A percentile compares a stretch with the other conserved stretches of the same genome.
phyloP scores from a whole-genome alignment of 1,140 invertebrate genomes.

The Chrysoperla carnea region DNA sequence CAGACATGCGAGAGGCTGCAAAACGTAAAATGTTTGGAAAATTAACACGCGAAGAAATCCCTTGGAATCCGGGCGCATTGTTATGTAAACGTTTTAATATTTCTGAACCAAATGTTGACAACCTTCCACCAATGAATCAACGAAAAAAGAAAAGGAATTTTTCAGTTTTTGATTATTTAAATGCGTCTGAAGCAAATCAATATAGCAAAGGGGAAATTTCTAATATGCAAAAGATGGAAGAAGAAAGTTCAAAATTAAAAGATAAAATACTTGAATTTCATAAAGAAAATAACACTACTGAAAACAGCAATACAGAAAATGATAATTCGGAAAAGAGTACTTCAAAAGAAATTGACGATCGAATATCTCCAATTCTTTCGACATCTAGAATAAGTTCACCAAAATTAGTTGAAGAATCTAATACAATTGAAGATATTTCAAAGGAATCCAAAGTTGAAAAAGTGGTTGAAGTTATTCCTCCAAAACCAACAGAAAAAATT shows the following conservation, averaged over 20 bases:
- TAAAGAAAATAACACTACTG: too few relatives aligned
- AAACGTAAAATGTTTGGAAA: conserved; percentile 67
- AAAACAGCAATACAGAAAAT: too few relatives aligned
- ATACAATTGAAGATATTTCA: not conserved
- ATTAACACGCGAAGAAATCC: conserved; percentile 42
- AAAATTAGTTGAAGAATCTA: not conserved
- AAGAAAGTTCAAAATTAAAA: not conserved
- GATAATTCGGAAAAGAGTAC: not conserved
- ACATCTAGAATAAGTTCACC: not conserved
- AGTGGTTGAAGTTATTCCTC: conserved; percentile 4
- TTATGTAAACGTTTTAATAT: conserved; percentile 92
- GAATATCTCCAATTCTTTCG: not conserved
- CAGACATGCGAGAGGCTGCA: conserved; percentile 45
- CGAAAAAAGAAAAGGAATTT: conserved; percentile 38
- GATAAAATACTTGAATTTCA: not conserved
- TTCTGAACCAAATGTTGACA: conserved; percentile 52
- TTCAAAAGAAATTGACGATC: not conserved
- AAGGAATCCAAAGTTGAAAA: not conserved
- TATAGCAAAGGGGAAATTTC: not conserved
- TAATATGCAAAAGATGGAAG: not conserved
- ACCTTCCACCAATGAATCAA: not conserved
- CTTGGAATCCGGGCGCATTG: conserved; percentile 74
- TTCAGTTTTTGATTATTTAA: conserved; percentile 59
- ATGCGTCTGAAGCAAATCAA: conserved; percentile 30
- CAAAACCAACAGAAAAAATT: conserved; percentile 10